Percentiles rank a stretch among this genome's conserved stretches.
These are phyloP conservation scores for Cyphomyrmex costatus DNA, from an alignment of 1,140 invertebrate genomes.

Conservation along the genomic window DNA sequence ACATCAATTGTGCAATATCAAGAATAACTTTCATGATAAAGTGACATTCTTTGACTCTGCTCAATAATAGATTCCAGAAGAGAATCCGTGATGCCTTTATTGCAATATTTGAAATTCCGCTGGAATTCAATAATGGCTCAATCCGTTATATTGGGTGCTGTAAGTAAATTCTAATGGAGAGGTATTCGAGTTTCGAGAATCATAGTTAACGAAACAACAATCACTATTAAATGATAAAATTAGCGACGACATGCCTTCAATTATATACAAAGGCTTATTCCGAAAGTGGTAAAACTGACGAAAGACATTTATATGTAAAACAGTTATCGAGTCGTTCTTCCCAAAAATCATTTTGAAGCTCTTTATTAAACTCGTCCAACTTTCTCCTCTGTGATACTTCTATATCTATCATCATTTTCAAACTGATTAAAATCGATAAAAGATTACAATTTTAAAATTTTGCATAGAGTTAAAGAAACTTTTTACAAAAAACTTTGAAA, in stretches of 20 bases:
- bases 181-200: conserved; percentile 13
- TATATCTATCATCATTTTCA: neutral
- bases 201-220: conserved; percentile 44
- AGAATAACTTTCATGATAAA: conserved; percentile 52
- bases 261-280: neutral
- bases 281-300: neutral
- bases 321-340: neutral
- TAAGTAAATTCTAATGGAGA: conserved; percentile 50
- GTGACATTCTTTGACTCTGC: conserved; percentile 57
- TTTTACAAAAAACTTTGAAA: neutral
- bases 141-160: conserved; percentile 41
- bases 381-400: neutral
- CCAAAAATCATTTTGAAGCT: neutral
- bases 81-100: conserved; percentile 50
- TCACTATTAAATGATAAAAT: conserved; percentile 20
- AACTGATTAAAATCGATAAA: conserved; percentile 14
- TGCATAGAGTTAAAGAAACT: neutral
- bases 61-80: conserved; percentile 60
- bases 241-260: neutral
- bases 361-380: neutral
- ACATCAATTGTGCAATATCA: conserved; percentile 47
- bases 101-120: conserved; percentile 55
- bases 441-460: neutral
- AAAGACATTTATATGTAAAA: neutral
- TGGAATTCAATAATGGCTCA: conserved; percentile 52